phyloP scores from a whole-genome alignment of 2,888 invertebrate genomes.

The Hyles lineata region DNA sequence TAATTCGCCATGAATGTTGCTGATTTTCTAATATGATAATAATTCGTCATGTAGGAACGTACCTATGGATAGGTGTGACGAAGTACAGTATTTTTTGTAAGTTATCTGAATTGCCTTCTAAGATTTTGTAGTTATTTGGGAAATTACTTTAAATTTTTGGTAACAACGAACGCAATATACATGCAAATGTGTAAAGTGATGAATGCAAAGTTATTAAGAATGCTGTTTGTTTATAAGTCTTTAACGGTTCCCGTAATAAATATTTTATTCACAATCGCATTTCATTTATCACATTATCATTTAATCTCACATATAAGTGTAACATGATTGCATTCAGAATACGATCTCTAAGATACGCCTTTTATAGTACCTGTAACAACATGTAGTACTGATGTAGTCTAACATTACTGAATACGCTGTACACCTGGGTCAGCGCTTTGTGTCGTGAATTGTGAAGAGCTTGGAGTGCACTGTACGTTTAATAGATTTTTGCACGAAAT shows the following conservation, averaged over 20 bases:
- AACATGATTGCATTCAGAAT: neutral
- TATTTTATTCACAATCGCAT: neutral
- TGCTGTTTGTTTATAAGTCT: neutral
- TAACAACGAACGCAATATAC: neutral
- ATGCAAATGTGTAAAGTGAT: slow-evolving; percentile 22
- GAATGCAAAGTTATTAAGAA: slow-evolving; percentile 2
- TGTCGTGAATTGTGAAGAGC: neutral
- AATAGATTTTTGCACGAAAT: slow-evolving; percentile 1
- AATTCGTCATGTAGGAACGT: too few species aligned
- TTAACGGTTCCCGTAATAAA: neutral
- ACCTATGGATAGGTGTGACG: too few species aligned
- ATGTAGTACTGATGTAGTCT: neutral
- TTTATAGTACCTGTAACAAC: neutral
- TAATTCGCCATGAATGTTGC: neutral
- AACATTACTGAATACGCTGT: neutral
- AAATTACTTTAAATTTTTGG: neutral
- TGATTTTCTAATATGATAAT: neutral
- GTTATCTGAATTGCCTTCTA: neutral
- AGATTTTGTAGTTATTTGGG: neutral
- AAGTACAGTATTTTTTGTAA: too few species aligned
- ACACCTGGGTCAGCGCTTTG: neutral
- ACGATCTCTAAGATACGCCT: neutral
- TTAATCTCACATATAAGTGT: neutral
- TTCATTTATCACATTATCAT: slow-evolving; percentile 3
- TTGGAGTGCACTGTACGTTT: slow-evolving; percentile 2